Conservation (phyloP, 2,797 vertebrate genomes). For the Karalla daura region DNA sequence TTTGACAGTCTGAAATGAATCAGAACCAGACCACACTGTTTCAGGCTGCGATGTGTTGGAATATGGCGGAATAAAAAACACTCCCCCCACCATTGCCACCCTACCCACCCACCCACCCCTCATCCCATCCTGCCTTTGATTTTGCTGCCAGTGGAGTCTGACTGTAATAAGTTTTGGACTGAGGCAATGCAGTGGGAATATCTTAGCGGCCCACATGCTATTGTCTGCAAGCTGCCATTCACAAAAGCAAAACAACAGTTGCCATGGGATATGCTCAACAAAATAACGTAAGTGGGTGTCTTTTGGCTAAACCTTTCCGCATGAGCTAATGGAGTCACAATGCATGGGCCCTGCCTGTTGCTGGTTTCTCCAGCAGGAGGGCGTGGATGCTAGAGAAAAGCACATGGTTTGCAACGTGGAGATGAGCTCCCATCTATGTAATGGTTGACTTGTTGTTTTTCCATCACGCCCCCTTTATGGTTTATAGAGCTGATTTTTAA, state of each 20-base stretch:
- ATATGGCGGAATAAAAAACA: conserved; percentile 57
- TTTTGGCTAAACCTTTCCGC: conserved; percentile 55
- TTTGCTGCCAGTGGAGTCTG: conserved; percentile 68
- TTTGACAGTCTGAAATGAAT: conserved; percentile 53
- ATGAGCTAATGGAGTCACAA: conserved; percentile 64
- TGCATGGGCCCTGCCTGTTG: conserved; percentile 26
- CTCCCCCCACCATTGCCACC: background rate
- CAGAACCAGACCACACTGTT: conserved; percentile 48
- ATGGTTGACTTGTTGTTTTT: background rate
- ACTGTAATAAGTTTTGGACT: conserved; percentile 75
- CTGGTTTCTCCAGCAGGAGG: conserved; percentile 14
- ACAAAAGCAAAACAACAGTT: conserved; percentile 77
- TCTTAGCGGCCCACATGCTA: conserved; percentile 60
- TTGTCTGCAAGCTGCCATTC: conserved; percentile 72
- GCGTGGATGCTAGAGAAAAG: conserved; percentile 23
- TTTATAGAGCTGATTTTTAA: background rate
- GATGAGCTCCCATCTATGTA: conserved; percentile 17
- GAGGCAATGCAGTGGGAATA: conserved; percentile 55
- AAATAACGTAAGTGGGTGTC: conserved; percentile 63
- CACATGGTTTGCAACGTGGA: conserved; percentile 41
- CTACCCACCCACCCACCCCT: conserved; percentile 14
- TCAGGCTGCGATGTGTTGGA: conserved; percentile 62
- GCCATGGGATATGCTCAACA: conserved; percentile 68
- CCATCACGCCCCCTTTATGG: background rate
- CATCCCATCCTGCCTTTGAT: conserved; percentile 69